These are phyloP conservation scores for Daphoenositta chrysoptera DNA, from an alignment of 2,113 vertebrate species.

Conservation along the genomic window DNA sequence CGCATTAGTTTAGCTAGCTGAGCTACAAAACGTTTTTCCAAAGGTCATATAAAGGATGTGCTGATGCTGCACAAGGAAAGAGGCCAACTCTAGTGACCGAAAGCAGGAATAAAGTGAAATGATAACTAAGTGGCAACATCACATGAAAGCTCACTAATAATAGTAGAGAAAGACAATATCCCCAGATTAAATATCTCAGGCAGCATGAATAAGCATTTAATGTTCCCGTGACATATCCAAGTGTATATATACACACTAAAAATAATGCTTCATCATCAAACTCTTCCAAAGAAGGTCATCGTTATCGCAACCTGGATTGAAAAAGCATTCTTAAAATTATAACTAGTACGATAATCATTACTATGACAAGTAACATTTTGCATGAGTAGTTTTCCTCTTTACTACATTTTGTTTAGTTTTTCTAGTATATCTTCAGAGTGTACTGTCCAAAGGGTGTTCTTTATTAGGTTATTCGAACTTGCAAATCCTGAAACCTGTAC, in stretches of 20 bases:
- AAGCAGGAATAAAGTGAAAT: slow-evolving; percentile 26
- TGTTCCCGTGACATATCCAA: not conserved
- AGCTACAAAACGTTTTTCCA: not conserved
- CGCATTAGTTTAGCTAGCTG: not conserved
- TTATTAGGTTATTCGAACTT: not conserved
- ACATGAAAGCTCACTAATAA: slow-evolving; percentile 7
- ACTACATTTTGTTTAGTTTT: not conserved
- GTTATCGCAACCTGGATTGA: rapidly evolving
- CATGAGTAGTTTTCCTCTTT: not conserved
- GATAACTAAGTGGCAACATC: not conserved
- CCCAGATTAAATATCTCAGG: not conserved
- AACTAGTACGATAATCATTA: not conserved
- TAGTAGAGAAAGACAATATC: slow-evolving; percentile 18
- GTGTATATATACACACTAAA: not conserved
- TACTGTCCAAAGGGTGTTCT: not conserved
- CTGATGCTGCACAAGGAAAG: slow-evolving; percentile 16
- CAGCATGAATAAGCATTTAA: slow-evolving; percentile 40
- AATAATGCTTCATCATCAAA: not conserved
- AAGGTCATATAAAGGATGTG: slow-evolving; percentile 19
- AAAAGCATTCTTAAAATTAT: not conserved
- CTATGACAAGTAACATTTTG: not conserved
- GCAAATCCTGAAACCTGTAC: not conserved
- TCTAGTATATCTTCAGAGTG: not conserved
- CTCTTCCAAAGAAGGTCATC: not conserved
- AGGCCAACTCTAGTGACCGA: not conserved